Evolutionary conservation across 2,888 invertebrate species (phyloP).

Genomic region (Halictus quadricinctus): DNA sequence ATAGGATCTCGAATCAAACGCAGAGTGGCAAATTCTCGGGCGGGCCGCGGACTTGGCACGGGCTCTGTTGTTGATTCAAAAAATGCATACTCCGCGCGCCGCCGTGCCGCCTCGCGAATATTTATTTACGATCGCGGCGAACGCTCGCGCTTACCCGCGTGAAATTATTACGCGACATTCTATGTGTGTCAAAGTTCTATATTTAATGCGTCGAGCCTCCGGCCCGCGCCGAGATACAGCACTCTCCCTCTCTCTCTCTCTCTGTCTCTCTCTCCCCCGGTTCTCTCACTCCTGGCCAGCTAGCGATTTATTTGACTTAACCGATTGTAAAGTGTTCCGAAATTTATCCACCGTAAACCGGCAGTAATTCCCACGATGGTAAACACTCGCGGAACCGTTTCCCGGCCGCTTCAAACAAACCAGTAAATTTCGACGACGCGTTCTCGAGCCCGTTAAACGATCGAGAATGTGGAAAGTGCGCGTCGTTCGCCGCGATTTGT

Average conservation of each 20-base stretch:
- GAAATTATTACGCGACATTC: conserved; percentile 47
- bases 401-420: conserved; percentile 41
- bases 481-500: conserved; percentile 9
- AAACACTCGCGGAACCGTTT: conserved; percentile 33
- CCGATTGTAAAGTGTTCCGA: conserved; percentile 39
- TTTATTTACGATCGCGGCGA: conserved; percentile 38
- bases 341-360: conserved; percentile 51
- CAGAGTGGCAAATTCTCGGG: neutral
- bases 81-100: conserved; percentile 28
- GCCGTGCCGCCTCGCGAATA: neutral
- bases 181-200: conserved; percentile 56
- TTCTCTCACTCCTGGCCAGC: neutral
- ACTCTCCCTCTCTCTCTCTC: neutral
- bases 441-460: neutral
- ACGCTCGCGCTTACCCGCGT: conserved; percentile 4
- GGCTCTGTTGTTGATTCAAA: neutral
- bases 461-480: neutral
- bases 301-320: conserved; percentile 56
- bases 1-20: neutral
- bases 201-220: conserved; percentile 43
- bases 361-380: conserved; percentile 38
- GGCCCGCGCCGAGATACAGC: conserved; percentile 12
- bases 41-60: conserved; percentile 20
- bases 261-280: neutral
- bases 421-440: conserved; percentile 29